Percentiles rank a stretch among this genome's conserved stretches.
Conservation (phyloP, 2,113 vertebrate genomes). For the Ptilonorhynchus violaceus region DNA sequence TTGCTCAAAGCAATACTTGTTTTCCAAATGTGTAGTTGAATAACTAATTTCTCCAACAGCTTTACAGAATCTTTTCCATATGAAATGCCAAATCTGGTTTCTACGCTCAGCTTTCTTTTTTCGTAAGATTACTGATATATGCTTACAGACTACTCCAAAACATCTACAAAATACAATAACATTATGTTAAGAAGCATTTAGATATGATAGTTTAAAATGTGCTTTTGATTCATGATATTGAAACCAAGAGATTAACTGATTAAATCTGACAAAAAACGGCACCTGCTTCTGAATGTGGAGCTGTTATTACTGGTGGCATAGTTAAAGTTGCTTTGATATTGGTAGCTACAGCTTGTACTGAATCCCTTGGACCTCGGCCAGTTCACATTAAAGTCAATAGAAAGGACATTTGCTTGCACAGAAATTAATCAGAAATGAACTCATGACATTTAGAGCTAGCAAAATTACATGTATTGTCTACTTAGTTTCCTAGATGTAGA, state of each 20-base stretch:
- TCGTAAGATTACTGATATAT: neutral
- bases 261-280: neutral
- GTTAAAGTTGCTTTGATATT: neutral
- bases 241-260: constrained; percentile 1
- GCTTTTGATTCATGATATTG: neutral
- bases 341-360: neutral
- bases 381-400: neutral
- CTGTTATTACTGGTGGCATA: neutral
- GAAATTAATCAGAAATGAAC: constrained; percentile 10
- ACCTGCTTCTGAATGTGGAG: neutral
- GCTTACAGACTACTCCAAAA: neutral
- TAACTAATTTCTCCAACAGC: neutral
- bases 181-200: neutral
- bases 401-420: neutral
- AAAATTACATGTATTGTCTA: neutral
- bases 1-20: constrained; percentile 16
- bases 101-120: neutral
- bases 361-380: neutral
- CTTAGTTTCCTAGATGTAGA: neutral
- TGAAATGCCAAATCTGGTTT: neutral
- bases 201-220: neutral
- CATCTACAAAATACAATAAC: neutral
- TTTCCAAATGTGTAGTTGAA: constrained; percentile 12
- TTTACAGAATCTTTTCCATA: neutral
- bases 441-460: neutral